Evolutionary conservation across 1,140 invertebrate species (phyloP), one percentile per base, ranked within the genome.

Genomic region (Scaptomyza graminum): DNA sequence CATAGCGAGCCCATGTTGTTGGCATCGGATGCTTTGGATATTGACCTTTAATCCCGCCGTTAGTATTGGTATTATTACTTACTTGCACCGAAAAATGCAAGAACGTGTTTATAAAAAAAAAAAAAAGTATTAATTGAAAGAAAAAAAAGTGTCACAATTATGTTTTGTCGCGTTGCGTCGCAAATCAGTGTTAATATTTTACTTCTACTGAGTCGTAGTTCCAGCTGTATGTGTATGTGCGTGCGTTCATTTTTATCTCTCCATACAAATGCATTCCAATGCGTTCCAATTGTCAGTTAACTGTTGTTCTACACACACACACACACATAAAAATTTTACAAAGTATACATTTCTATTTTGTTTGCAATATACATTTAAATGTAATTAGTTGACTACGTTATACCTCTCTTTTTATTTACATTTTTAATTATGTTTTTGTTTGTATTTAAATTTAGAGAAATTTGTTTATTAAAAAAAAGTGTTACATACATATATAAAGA

Each of bases 1-100:
- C 74, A 90, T 15, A 74, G 57, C 22, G 80, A 89, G 9, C 49
- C 74, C 3, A 79, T 90, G 69, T 34, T 89, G 12, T 64, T 90
- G 6, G 34, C 85, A 6, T 37, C 84, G 11, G 84, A 90, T 56
- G 68, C 81, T 1, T 64, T 90, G 52, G 90, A 90, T 54, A 90
- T 90, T 65, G 89, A 90, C 12, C 63, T 85, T 4, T 87, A 12
- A 37, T n/a, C 37, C 9, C 34, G n/a, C n/a, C 3, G 11, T 43
- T 60, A 71, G 43, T 13, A n/a, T 55, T 66, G 56, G 68, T 62
- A 75, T 72, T 63, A 73, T 68, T 28, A 25, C 39, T 68, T 28
- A 25, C 39, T 57, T 44, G 16, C 43, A 59, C 55, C 22, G 4
- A 13, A 9, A 41, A 59, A 18, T 66, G 63, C 63, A 28, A 22